phyloP scores from a whole-genome alignment of 2,113 vertebrate species.

The Sinocyclocheilus maitianheensis region DNA sequence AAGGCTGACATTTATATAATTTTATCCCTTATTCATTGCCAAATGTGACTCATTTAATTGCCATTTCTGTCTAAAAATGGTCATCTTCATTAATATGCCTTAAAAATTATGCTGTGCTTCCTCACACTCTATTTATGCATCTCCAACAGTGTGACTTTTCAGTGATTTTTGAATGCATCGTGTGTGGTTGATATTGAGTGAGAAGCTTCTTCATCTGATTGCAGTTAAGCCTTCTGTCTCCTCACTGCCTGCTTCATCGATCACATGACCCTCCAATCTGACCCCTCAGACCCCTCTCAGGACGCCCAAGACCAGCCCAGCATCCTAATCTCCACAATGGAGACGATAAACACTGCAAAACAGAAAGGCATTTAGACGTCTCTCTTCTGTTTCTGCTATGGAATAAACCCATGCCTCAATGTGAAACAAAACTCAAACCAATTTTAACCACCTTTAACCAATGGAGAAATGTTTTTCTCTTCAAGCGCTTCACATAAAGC shows the following conservation, averaged over 20 bases:
- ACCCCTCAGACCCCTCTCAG: constrained; percentile 26
- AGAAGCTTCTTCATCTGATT: constrained; percentile 37
- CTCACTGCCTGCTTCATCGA: constrained; percentile 39
- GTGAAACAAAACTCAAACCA: no score
- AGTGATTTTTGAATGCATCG: constrained; percentile 31
- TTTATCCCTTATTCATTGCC: not conserved
- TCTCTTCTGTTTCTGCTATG: not conserved
- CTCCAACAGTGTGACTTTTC: constrained; percentile 4
- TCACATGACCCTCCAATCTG: constrained; percentile 19
- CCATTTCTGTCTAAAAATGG: not conserved
- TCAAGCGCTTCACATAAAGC: not conserved
- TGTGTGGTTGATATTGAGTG: constrained; percentile 37
- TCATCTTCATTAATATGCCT: not conserved
- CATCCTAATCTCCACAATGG: constrained; percentile 5
- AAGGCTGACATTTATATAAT: not conserved
- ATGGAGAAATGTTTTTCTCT: not conserved
- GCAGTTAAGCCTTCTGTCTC: constrained; percentile 10
- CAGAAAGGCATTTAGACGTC: not conserved
- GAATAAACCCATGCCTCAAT: not conserved
- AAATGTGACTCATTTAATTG: not conserved
- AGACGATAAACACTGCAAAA: not conserved
- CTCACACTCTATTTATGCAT: not conserved
- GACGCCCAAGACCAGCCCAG: constrained; percentile 12
- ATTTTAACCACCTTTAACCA: not conserved
- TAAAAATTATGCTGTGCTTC: not conserved